Evolutionary conservation across 2,113 vertebrate genomes (phyloP).

Genomic region (Psophia crepitans): DNA sequence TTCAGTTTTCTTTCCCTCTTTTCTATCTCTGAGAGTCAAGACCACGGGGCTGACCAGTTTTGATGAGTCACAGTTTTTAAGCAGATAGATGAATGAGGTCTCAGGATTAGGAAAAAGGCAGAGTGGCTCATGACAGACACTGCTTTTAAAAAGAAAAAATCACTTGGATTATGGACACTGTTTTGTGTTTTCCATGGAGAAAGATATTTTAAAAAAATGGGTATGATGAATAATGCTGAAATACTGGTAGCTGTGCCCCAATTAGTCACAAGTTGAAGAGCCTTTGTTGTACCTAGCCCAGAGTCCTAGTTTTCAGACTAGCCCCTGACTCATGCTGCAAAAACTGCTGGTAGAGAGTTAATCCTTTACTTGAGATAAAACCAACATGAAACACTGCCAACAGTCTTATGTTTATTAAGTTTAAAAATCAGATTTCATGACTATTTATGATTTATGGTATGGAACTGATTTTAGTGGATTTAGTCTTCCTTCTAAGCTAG

Average conservation of each 20-base stretch:
- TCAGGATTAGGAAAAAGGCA: background rate
- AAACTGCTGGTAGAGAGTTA: background rate
- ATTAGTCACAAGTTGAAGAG: background rate
- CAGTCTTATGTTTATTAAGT: background rate
- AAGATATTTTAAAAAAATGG: background rate
- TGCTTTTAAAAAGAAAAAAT: background rate
- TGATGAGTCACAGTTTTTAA: background rate
- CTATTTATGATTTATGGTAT: background rate
- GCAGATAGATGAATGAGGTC: background rate
- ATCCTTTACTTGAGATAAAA: background rate
- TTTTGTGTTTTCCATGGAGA: background rate
- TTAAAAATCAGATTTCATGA: background rate
- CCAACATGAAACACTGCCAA: background rate
- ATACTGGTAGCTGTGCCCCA: background rate
- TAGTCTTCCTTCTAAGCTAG: background rate
- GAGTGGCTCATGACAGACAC: background rate
- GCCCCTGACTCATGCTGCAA: background rate
- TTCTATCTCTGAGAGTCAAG: background rate
- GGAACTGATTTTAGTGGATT: background rate
- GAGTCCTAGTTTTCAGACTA: constrained; percentile 28
- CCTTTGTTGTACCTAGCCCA: background rate
- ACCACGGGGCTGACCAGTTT: background rate
- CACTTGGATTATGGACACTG: background rate
- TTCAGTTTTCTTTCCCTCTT: background rate
- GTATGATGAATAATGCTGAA: background rate